These are phyloP conservation scores for Hemiscyllium ocellatum DNA, from an alignment of 2,113 vertebrate species.

Conservation along the genomic window DNA sequence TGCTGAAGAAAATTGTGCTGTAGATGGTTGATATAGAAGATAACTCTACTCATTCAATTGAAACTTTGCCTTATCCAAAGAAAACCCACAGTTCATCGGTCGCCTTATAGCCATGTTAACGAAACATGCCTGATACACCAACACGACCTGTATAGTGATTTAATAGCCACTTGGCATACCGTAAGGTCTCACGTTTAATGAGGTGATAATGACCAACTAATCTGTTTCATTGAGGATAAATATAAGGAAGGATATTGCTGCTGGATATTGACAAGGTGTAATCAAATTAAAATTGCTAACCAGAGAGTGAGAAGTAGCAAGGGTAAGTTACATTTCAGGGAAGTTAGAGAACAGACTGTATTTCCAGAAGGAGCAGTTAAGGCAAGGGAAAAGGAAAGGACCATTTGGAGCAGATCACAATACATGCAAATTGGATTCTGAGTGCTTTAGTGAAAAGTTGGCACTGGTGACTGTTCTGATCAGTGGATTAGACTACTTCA, in stretches of 20 bases:
- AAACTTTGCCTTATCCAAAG: too few relatives aligned
- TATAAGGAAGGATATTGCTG: not conserved
- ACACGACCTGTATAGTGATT: too few relatives aligned
- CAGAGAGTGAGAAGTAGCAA: not conserved
- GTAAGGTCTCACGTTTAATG: not conserved
- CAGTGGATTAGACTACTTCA: not conserved
- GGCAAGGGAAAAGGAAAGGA: not conserved
- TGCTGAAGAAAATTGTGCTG: too few relatives aligned
- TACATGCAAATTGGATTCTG: not conserved
- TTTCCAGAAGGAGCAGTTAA: not conserved
- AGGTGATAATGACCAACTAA: not conserved
- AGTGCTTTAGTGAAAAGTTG: slow-evolving; percentile 3
- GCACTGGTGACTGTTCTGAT: not conserved
- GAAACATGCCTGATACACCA: too few relatives aligned
- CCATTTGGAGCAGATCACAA: not conserved
- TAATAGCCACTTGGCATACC: not conserved
- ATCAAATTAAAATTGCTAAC: not conserved
- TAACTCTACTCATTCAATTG: too few relatives aligned
- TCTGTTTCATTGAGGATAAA: not conserved
- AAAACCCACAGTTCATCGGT: too few relatives aligned
- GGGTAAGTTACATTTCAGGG: not conserved
- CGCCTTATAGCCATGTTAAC: too few relatives aligned
- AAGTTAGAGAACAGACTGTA: not conserved
- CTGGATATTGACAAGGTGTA: not conserved
- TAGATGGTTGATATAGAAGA: too few relatives aligned